A percentile compares a stretch with the other conserved stretches of the same genome.
Evolutionary conservation across 1,140 invertebrate species (phyloP).

Genomic region (Drosophila neocordata): DNA sequence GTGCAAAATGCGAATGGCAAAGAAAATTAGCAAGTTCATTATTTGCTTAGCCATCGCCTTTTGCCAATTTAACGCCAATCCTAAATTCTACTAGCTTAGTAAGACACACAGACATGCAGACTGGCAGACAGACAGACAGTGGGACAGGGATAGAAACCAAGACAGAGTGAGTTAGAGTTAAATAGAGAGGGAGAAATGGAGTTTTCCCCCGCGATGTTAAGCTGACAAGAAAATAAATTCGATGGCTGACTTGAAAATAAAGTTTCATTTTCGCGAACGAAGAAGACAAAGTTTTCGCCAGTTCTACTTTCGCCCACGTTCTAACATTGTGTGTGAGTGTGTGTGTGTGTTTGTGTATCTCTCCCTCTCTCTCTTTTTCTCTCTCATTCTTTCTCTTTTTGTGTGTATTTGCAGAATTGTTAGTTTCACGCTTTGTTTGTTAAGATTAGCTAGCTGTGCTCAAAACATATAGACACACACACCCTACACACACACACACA

Average conservation of each 20-base stretch:
- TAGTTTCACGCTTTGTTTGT: slow-evolving; percentile 81
- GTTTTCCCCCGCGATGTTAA: slow-evolving; percentile 1
- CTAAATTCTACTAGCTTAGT: slow-evolving; percentile 36
- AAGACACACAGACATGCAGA: not conserved
- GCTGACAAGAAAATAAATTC: slow-evolving; percentile 76
- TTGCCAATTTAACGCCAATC: slow-evolving; percentile 62
- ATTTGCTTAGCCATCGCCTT: slow-evolving; percentile 58
- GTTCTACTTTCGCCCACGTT: too few species aligned
- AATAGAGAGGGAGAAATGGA: not conserved
- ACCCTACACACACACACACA: not conserved
- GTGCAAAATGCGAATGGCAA: slow-evolving; percentile 20
- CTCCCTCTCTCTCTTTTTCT: not conserved
- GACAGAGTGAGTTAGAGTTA: not conserved
- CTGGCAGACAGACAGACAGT: not conserved
- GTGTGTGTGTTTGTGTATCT: too few species aligned
- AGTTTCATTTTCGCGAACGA: slow-evolving; percentile 65
- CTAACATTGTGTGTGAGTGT: not conserved
- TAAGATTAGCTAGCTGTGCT: slow-evolving; percentile 73
- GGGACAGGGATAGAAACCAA: too few species aligned
- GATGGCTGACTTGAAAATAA: slow-evolving; percentile 76
- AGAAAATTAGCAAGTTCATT: slow-evolving; percentile 70
- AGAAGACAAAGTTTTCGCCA: slow-evolving; percentile 46
- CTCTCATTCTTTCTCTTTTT: slow-evolving; percentile 31
- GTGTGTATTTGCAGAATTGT: slow-evolving; percentile 80
- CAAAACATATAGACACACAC: slow-evolving; percentile 2